These are phyloP conservation scores for Hippocampus zosterae DNA, from an alignment of 2,113 vertebrate species.

Conservation along the genomic window DNA sequence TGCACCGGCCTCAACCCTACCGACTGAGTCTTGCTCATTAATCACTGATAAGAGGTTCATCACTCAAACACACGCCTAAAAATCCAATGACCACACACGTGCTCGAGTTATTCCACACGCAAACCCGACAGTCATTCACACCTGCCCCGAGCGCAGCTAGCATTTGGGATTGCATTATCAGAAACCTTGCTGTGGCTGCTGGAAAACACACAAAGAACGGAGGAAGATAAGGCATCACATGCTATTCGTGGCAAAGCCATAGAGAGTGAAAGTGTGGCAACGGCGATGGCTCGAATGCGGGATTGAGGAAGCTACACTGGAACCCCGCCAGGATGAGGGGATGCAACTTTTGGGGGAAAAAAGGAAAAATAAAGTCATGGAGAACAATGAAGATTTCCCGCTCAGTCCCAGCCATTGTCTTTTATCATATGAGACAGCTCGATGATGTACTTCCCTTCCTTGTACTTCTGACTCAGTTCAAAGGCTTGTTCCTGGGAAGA, in stretches of 20 bases:
- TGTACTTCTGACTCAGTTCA: slow-evolving; percentile 99
- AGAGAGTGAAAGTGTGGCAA: slow-evolving; percentile 61
- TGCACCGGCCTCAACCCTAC: slow-evolving; percentile 5
- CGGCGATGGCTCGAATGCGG: slow-evolving; percentile 43
- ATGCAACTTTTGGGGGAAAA: slow-evolving; percentile 39
- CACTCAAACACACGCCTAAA: slow-evolving; percentile 36
- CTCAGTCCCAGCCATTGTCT: slow-evolving; percentile 98
- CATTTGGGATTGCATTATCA: slow-evolving; percentile 47
- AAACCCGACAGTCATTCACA: slow-evolving; percentile 41
- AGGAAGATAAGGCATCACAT: slow-evolving; percentile 65
- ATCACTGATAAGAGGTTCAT: slow-evolving; percentile 20
- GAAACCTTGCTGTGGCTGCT: slow-evolving; percentile 48
- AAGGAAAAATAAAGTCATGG: slow-evolving; percentile 43
- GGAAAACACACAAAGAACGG: slow-evolving; percentile 47
- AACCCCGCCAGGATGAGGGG: slow-evolving; percentile 51
- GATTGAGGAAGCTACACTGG: slow-evolving; percentile 63
- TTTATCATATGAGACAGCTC: slow-evolving; percentile 99
- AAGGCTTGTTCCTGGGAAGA: slow-evolving; percentile 90
- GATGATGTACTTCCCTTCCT: slow-evolving; percentile 99
- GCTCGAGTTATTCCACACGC: slow-evolving; percentile 1
- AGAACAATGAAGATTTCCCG: slow-evolving; percentile 13
- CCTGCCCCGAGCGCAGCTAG: slow-evolving; percentile 53
- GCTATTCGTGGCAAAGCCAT: slow-evolving; percentile 66
- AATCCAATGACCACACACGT: slow-evolving; percentile 33
- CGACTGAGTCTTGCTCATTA: slow-evolving; percentile 5